Percentiles rank a stretch among this genome's conserved stretches.
Evolutionary conservation across 23 tunicate genomes (phyloP).

Genomic region (Aplidium turbinatum): DNA sequence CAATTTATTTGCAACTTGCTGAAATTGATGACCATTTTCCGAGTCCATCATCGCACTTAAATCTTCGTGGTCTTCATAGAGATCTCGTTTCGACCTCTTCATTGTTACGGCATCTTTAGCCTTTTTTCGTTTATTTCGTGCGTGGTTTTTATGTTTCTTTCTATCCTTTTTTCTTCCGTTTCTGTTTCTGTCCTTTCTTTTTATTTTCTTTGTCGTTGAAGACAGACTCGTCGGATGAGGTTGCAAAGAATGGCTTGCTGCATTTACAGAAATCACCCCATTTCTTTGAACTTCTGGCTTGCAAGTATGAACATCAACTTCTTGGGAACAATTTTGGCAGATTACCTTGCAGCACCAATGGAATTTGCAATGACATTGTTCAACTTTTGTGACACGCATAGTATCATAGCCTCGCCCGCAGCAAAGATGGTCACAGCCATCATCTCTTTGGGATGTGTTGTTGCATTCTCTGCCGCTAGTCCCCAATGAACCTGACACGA

Average conservation of each 20-base stretch:
- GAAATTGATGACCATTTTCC: too few species aligned
- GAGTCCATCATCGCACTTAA: too few species aligned
- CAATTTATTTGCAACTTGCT: too few species aligned
- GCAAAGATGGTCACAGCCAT: conserved; percentile 65
- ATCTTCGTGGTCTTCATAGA: too few species aligned
- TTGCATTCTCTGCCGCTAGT: conserved; percentile 79
- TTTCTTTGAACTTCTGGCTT: conserved; percentile 36
- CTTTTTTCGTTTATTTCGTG: not conserved
- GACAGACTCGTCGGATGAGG: too few species aligned
- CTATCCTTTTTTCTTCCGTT: not conserved
- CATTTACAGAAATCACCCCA: not conserved
- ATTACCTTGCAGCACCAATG: conserved; percentile 74
- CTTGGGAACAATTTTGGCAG: conserved; percentile 36
- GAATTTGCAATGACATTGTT: conserved; percentile 58
- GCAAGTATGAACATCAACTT: conserved; percentile 66
- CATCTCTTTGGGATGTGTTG: conserved; percentile 57
- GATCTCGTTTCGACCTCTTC: too few species aligned
- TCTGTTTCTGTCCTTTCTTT: not conserved
- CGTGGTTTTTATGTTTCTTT: not conserved
- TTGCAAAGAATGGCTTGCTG: too few species aligned
- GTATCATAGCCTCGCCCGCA: conserved; percentile 81
- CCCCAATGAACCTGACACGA: conserved; percentile 61
- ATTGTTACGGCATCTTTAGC: too few species aligned
- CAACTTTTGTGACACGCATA: conserved; percentile 27
- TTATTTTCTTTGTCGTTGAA: too few species aligned